A percentile compares a stretch with the other conserved stretches of the same genome.
Conservation (phyloP, 1,140 invertebrate species). For the Listronotus oregonensis region DNA sequence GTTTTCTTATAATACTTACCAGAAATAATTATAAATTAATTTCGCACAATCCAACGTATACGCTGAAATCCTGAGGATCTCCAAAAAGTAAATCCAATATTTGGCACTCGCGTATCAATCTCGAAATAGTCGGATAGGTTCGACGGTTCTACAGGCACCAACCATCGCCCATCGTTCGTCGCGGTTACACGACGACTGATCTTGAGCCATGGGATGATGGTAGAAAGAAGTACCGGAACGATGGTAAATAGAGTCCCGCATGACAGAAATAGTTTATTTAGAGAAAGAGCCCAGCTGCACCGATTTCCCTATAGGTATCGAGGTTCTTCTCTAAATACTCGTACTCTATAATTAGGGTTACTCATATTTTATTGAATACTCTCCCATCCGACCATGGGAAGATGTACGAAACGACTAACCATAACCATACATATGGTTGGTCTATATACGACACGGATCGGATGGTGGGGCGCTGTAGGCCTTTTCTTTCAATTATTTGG, state of each 20-base stretch:
- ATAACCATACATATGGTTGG: slow-evolving; percentile 22
- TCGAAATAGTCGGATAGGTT: no score
- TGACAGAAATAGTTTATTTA: no score
- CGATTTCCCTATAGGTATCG: no score
- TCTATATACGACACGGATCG: slow-evolving; percentile 24
- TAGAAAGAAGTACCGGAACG: slow-evolving; percentile 15
- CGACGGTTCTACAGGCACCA: neutral
- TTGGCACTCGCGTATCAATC: no score
- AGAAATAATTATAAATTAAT: no score
- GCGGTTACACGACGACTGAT: slow-evolving; percentile 2
- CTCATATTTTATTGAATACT: neutral
- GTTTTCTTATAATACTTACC: no score
- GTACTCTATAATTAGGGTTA: no score
- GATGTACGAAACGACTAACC: slow-evolving; percentile 18
- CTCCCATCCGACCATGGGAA: slow-evolving; percentile 13
- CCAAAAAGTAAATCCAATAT: no score
- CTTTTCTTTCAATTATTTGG: slow-evolving; percentile 25
- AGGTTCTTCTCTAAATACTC: no score
- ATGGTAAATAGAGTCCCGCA: slow-evolving; percentile 8
- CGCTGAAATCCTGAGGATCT: no score
- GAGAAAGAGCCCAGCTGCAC: no score
- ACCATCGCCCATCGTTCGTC: neutral
- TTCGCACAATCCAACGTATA: no score
- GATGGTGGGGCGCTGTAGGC: slow-evolving; percentile 15
- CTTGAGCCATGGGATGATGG: slow-evolving; percentile 5